These are phyloP conservation scores for Falco rusticolus DNA, from an alignment of 2,797 vertebrate species.

Conservation along the genomic window DNA sequence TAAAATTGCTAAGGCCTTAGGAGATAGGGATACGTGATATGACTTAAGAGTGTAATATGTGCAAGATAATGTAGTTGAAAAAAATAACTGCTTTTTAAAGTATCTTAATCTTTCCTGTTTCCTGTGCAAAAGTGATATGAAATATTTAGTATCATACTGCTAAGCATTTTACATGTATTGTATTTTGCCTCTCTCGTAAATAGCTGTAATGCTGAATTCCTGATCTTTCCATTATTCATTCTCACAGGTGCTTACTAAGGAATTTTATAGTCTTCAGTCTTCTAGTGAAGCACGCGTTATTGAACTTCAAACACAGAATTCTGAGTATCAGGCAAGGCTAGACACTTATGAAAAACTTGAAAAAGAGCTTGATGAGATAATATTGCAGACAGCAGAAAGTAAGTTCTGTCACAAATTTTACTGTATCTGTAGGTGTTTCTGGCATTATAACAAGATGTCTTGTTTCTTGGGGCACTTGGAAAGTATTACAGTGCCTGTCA, in stretches of 20 bases:
- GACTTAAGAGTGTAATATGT: neutral
- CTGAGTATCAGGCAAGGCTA: conserved; percentile 87
- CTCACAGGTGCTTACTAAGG: conserved; percentile 92
- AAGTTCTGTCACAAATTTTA: conserved; percentile 60
- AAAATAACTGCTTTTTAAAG: neutral
- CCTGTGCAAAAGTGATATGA: neutral
- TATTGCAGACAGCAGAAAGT: conserved; percentile 97
- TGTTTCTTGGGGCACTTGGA: neutral
- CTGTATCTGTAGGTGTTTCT: neutral
- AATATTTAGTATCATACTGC: neutral
- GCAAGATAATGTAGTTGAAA: neutral
- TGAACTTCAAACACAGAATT: conserved; percentile 90
- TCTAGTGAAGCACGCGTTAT: conserved; percentile 88
- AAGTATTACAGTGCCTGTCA: neutral
- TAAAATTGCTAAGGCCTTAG: neutral
- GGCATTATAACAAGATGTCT: neutral
- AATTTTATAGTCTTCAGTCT: conserved; percentile 94
- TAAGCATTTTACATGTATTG: neutral
- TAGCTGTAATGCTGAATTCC: neutral
- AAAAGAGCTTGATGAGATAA: conserved; percentile 94
- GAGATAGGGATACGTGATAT: neutral
- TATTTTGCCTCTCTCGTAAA: neutral
- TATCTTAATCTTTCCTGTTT: neutral
- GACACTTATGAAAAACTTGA: conserved; percentile 93
- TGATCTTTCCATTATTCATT: conserved; percentile 33